A percentile compares a stretch with the other conserved stretches of the same genome.
Evolutionary conservation across 2,888 invertebrate species (phyloP).

Genomic region (Habroteleia sp.): DNA sequence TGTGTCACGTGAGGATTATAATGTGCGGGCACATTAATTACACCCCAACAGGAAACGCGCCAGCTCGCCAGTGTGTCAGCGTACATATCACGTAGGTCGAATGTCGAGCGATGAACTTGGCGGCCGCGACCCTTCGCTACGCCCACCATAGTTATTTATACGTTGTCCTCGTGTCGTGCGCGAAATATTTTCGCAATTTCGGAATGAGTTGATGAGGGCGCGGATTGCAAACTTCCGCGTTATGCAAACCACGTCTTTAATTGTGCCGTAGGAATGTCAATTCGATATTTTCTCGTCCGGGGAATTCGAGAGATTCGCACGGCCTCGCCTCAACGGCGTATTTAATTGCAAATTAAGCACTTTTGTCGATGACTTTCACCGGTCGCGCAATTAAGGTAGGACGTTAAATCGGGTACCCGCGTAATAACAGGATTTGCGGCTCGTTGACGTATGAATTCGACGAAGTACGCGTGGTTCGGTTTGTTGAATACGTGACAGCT

Average conservation of each 20-base stretch:
- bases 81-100: constrained; percentile 70
- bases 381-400: constrained; percentile 15
- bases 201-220: constrained; percentile 1
- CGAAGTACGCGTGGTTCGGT: constrained; percentile 16
- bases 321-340: background rate
- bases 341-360: constrained; percentile 13
- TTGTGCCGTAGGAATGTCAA: constrained; percentile 25
- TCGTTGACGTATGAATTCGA: constrained; percentile 35
- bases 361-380: constrained; percentile 18
- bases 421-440: constrained; percentile 32
- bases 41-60: constrained; percentile 66
- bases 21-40: constrained; percentile 68
- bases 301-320: constrained; percentile 15
- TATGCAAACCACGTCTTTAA: constrained; percentile 25
- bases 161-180: constrained; percentile 25
- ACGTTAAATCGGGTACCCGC: constrained; percentile 10
- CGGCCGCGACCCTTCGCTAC: constrained; percentile 58
- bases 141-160: constrained; percentile 40
- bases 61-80: constrained; percentile 71
- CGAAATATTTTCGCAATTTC: constrained; percentile 22
- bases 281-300: constrained; percentile 11
- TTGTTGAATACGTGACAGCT: constrained; percentile 48
- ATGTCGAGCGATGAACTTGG: constrained; percentile 75
- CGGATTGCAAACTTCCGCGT: constrained; percentile 34
- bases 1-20: constrained; percentile 50